phyloP scores from a whole-genome alignment of 1,140 invertebrate genomes.

The Apolygus lucorum region DNA sequence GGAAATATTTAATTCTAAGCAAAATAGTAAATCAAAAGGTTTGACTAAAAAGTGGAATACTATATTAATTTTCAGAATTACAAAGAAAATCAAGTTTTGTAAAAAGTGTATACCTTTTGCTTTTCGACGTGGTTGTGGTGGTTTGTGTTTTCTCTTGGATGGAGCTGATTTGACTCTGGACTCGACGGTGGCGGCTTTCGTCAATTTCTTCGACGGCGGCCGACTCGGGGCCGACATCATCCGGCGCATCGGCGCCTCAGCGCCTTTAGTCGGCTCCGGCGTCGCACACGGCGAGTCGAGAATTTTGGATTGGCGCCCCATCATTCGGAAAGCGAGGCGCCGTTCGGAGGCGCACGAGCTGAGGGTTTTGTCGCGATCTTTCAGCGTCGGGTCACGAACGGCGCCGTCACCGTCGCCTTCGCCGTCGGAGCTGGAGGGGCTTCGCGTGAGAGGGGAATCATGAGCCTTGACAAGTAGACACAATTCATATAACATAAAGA shows the following conservation, averaged over 20 bases:
- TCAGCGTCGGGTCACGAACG: background rate
- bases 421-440: background rate
- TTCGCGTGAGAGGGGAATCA: background rate
- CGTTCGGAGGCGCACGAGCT: background rate
- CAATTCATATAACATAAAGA: too few relatives aligned
- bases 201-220: constrained; percentile 4
- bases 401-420: background rate
- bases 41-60: too few relatives aligned
- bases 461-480: too few relatives aligned
- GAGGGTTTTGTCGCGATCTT: background rate
- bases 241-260: background rate
- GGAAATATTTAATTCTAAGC: too few relatives aligned
- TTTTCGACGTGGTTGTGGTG: background rate
- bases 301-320: constrained; percentile 12
- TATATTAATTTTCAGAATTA: too few relatives aligned
- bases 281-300: constrained; percentile 12
- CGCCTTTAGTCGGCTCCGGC: constrained; percentile 1
- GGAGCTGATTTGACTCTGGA: constrained; percentile 17
- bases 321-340: background rate
- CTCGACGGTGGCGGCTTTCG: constrained; percentile 3
- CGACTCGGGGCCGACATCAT: constrained; percentile 20
- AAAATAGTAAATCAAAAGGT: too few relatives aligned
- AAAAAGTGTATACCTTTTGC: too few relatives aligned
- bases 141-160: constrained; percentile 14
- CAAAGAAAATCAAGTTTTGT: too few relatives aligned